Base-by-base conservation (phyloP, 2,113 vertebrate species). In the Calyptomena viridis region DNA sequence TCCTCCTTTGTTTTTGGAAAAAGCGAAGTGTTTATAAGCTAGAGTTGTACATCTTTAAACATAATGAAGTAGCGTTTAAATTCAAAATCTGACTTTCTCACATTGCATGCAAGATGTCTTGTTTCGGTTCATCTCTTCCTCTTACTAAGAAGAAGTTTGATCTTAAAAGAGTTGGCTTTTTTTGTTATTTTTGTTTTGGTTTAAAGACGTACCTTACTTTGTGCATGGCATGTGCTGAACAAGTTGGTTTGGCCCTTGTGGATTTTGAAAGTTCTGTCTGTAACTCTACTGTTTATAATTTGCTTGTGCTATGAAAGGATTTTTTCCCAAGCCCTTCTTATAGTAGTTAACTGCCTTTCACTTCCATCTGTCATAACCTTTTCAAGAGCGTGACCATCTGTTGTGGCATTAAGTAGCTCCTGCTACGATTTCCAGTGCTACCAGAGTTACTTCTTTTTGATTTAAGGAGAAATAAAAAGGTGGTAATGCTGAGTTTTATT, bases 311-410 rank as follows among this genome's bases (percentile, higher is more conserved):
- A 37, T 31, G 49, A 37, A 68, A 72, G 22, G 35, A 12, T 67
- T 84, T 87, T 63, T 93, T 87, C 31, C 31, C 27, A 72, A 71
- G 39, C 64, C 56, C 22, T 87, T 84, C 60, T 35, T 81, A 18
- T 0, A 60, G 59, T 4, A 84, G 49, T 89, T 89, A 8, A n/a
- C 31, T 94, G 46, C 46, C 33, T 92, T 64, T 93, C 18, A 37
- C 25, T 87, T 53, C 86, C 69, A 64, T 95, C 89, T 95, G 81
- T 68, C 81, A 72, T 87, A 94, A 93, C 86, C 80, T 91, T 89
- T 75, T 75, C 47, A 23, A 59, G 84, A 95, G 49, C 21, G 15
- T 46, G 28, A 46, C 84, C 87, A 82, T 84, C 81, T 94, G 69
- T 64, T 89, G 19, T 53, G 52, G 66, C 77, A 71, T 42, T 59